phyloP scores from a whole-genome alignment of 2,888 invertebrate genomes.

The Pollenia angustigena region DNA sequence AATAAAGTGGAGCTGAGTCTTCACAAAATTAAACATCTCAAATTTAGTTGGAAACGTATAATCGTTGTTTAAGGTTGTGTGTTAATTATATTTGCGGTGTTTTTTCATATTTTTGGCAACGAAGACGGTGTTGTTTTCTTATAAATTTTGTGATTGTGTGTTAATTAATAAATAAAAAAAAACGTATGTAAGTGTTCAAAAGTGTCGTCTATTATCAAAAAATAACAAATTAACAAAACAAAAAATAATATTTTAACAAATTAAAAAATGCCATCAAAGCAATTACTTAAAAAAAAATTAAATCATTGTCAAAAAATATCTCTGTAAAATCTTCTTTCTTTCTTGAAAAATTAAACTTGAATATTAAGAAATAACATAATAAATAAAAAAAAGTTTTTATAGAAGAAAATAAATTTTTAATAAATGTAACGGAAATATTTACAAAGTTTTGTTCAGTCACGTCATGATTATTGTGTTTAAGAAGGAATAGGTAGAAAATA shows the following conservation, averaged over 20 bases:
- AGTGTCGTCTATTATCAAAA: not conserved
- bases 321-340: not conserved
- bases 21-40: slow-evolving; percentile 34
- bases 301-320: not conserved
- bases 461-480: slow-evolving; percentile 34
- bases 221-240: no score
- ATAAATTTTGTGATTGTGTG: slow-evolving; percentile 10
- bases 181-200: slow-evolving; percentile 53
- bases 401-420: not conserved
- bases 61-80: slow-evolving; percentile 26
- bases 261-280: not conserved
- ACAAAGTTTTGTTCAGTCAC: slow-evolving; percentile 32
- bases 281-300: not conserved
- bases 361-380: slow-evolving; percentile 9
- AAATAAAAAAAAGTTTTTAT: slow-evolving; percentile 26
- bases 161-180: not conserved
- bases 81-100: not conserved
- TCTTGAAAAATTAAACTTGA: not conserved
- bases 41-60: slow-evolving; percentile 59
- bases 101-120: slow-evolving; percentile 46
- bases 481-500: slow-evolving; percentile 1
- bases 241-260: not conserved
- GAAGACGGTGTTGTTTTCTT: slow-evolving; percentile 35
- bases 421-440: slow-evolving; percentile 32
- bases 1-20: slow-evolving; percentile 55